Base-by-base conservation (phyloP, 2,888 invertebrate species). In the Germaria angustata region DNA sequence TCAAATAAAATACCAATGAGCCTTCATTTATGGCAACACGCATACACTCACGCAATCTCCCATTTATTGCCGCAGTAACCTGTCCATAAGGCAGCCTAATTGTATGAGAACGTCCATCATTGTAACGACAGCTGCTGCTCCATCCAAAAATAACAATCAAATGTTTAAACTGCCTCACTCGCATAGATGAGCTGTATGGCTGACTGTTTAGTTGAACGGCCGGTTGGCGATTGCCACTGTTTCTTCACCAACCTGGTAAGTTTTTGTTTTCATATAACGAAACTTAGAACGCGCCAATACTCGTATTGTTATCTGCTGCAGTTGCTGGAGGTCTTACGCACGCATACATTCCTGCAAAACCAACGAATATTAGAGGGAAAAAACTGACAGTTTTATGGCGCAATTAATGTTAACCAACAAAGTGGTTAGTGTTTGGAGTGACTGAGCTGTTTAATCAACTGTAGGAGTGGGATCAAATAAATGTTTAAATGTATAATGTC, bases 1-100 rank as follows among this genome's bases (percentile, higher is more conserved):
- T 66, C 77, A 80, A 80, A 85, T 82, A 84, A 84, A 85, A 84
- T 79, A 69, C 80, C 78, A 85, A 83, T 84, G 84, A 84, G 80
- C 72, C 59, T 55, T 69, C 57, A 53, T 76, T 73, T 81, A 78
- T 65, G 71, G 68, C 51, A 55, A 44, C 68, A 39, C 53, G 41
- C 53, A 65, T 36, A 46, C 57, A 65, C 39, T 34, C 11, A 61
- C 57, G 9, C 15, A 13, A 22, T 39, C 28, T 36, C 13, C 61
- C 36, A 63, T 39, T 71, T 63, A 41, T 53, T 65, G 69, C 55
- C 28, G 36, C 41, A 71, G n/a, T 55, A 68, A 79, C 69, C 59
- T 65, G 57, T 49, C 17, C 17, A 7, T 51, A 57, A 57, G 63
- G 36, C 63, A 34, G 17, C 9, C 28, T 20, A 34, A 28, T 49